Evolutionary conservation across 1,140 invertebrate genomes (phyloP), one percentile per base, ranked within the genome.

Genomic region (Eupeodes corollae): DNA sequence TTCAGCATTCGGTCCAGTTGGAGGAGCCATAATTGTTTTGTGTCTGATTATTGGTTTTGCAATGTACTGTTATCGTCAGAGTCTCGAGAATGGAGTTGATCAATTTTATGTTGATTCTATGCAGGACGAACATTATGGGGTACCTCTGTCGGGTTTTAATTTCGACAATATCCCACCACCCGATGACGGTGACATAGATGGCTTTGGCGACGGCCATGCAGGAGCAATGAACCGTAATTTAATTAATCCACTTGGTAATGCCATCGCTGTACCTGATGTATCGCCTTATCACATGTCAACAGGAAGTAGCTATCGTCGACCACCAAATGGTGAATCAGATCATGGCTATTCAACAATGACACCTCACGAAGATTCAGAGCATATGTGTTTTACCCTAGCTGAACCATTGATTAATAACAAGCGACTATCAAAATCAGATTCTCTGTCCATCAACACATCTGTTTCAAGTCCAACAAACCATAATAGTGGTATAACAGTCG

Each of bases 281-380:
- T 92, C 88, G 1, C 91, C 91, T 0, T 94, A 94, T 61, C 79
- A 87, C 39, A 82, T 93, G 37, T 82, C 88, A 12, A 86, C 87
- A 1, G 78, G 75, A 2, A 66, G 63, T 44, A 66, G 63, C 44
- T 91, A 92, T 58, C 75, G 86, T 31, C 73, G 88, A 38, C 83
- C 86, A 26, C 83, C 86, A 16, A 80, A 83, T 14, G 86, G 84
- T 6, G 89, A 91, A 54, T 91, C 88, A 30, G 91, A 95, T 71
- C 88, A 93, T 64, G 91, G 91, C 3, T 95, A 95, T 64, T 92
- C 88, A 14, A 94, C 91, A 0, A 94, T 94, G 90, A 93, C 89
- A 0, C 88, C 87, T 1, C 86, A 91, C 55, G 88, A 91, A 53
- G 90, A 94, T 60, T 80, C 79, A 3, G 88, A 91, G 58, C 82